Conservation (phyloP, 2,113 vertebrate species). For the Capricornis sumatraensis region DNA sequence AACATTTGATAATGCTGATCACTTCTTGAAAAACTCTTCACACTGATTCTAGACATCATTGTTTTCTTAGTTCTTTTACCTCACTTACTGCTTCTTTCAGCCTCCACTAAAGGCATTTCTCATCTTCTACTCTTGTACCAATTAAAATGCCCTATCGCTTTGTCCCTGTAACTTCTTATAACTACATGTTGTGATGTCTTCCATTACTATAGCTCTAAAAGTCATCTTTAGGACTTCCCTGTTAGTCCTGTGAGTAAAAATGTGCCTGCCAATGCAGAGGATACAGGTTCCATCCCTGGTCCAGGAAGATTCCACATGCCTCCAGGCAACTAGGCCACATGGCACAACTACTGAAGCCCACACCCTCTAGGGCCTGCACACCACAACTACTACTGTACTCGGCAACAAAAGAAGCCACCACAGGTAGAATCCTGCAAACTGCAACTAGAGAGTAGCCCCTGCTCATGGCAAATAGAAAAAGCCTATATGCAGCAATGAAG, state of each 20-base stretch:
- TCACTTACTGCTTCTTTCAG: background rate
- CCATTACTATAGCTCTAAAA: background rate
- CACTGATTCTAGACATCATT: background rate
- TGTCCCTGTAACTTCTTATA: background rate
- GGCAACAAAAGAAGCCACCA: background rate
- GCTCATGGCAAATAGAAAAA: background rate
- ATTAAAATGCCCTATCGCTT: background rate
- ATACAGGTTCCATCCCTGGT: background rate
- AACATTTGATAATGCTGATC: background rate
- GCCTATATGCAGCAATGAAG: background rate
- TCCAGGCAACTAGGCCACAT: background rate
- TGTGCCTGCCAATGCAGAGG: background rate
- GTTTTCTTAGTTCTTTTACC: background rate
- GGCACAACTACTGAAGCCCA: background rate
- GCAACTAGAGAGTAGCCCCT: background rate
- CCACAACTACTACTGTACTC: accelerated
- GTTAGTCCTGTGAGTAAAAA: background rate
- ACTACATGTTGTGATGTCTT: background rate
- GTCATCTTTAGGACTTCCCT: background rate
- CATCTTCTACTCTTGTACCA: background rate
- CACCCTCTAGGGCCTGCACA: background rate
- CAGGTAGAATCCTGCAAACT: background rate
- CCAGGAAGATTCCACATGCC: background rate
- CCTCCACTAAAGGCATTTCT: background rate
- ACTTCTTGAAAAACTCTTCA: background rate